Base-by-base conservation (phyloP, 2,113 vertebrate genomes). In the Entelurus aequoreus region DNA sequence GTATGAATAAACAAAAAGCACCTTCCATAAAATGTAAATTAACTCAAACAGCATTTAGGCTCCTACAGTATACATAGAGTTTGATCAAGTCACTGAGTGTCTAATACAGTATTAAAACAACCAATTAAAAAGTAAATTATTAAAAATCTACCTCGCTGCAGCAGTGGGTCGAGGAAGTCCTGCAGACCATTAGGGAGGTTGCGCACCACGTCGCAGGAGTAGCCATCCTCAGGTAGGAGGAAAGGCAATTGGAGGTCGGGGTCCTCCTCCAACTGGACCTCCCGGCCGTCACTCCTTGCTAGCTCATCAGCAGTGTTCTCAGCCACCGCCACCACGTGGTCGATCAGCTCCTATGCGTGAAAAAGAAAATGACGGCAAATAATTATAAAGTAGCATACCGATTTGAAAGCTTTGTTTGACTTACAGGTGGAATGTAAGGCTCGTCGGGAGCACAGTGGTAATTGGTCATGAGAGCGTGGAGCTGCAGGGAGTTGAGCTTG, bases 201-300 rank as follows among this genome's bases (percentile, higher is more conserved):
- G 71, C 95, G 91, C 82, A 99, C 96, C 28, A 98, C 96, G 15
- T 99, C 97, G 0, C 97, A 98, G 19, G 97, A 98, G 86, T 99
- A 99, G 48, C 97, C 97, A 37, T 98, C 97, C 86, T 99, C 96
- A 0, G 97, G 97, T 60, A 99, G 79, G 35, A 99, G 93, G 83
- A 98, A 99, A 57, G 97, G 97, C n/a, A 99, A 90, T 86, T 99
- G 97, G 35, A 99, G 90, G 79, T 98, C 96, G 1, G 97, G 97
- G 68, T 98, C 96, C 82, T 99, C 97, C 80, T 98, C 93, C 70
- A 99, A 86, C 61, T 93, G 96, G 7, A 99, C 97, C 68, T 98
- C 96, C 38, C 97, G 76, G 1, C 95, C 95, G 3, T 99, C 97
- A 0, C 97, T 98, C 63, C 96, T 93, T 6, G 97, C 95, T 63